Evolutionary conservation across 92 coral and sea anemone species (phyloP).

Genomic region (Pocillopora grandis): DNA sequence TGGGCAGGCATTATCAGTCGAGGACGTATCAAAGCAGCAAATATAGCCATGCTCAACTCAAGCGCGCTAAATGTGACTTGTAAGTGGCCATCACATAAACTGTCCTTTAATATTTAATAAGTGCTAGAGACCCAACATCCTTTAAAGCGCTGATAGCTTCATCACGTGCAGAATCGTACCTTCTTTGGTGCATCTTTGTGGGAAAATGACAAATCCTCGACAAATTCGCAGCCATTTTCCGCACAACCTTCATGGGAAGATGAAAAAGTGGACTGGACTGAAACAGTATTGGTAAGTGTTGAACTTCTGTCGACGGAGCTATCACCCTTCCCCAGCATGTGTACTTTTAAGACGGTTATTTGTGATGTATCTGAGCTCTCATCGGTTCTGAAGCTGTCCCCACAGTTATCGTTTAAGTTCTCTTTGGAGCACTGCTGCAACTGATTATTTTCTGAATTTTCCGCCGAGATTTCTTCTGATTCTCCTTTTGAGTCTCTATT

Average conservation of each 20-base stretch:
- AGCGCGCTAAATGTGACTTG: no score
- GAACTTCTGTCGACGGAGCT: background rate
- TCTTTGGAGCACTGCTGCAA: background rate
- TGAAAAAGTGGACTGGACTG: background rate
- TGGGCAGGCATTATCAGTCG: background rate
- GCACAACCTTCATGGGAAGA: background rate
- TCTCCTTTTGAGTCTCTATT: background rate
- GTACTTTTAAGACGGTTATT: background rate
- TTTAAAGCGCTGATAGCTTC: background rate
- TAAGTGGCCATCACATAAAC: no score
- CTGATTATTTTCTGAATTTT: background rate
- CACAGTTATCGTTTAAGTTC: background rate
- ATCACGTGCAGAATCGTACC: background rate
- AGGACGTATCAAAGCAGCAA: background rate
- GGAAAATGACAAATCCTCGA: background rate
- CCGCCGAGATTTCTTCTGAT: background rate
- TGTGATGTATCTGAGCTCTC: background rate
- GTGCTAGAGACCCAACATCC: background rate
- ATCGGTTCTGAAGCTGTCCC: background rate
- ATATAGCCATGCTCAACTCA: no score
- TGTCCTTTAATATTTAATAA: background rate
- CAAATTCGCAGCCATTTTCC: background rate
- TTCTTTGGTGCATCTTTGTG: slow-evolving; percentile 1
- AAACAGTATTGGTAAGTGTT: background rate
- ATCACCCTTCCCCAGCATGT: background rate